Base-by-base conservation (phyloP, 2,113 vertebrate species). In the Pluvialis apricaria region DNA sequence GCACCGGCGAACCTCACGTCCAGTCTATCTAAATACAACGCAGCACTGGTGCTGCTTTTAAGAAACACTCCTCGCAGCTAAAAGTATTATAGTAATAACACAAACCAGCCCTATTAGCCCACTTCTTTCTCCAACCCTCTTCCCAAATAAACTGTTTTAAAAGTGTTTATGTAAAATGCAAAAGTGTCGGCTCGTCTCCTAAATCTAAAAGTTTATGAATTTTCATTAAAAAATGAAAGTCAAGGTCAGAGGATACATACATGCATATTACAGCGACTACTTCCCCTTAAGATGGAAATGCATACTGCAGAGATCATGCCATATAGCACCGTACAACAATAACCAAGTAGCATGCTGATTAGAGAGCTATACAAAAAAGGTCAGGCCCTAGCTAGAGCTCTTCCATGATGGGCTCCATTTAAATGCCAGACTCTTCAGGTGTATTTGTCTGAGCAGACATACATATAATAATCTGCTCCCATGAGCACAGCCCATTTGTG, bases 401-500 rank as follows among this genome's bases (percentile, higher is more conserved):
- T 52, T 90, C 62, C 0, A 0, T 73, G 81, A 92, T 51, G 72
- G 87, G 94, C 80, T 95, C 92, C 79, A 87, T 92, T 95, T 91
- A 95, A 97, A 97, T 92, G 95, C 89, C 91, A 95, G 78, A 38
- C 51, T 95, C 78, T 92, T 92, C 91, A 93, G 91, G 75, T 90
- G 84, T 80, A 78, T 95, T 95, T 96, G 84, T 90, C 68, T 87
- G 91, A 92, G 83, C 71, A 95, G 84, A 83, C 89, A 64, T 60
- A 91, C 81, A 51, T 91, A 80, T 60, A 96, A 95, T 94, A 95
- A 97, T 92, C 93, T 96, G 94, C 60, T 96, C 89, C 94, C 94
- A 86, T 55, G 58, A 96, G 91, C 91, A 91, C 70, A 92, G 82
- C 75, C 84, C 62, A 85, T 95, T 94, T 95, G 87, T 81, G 93